Evolutionary conservation across 2,888 invertebrate species (phyloP).

Genomic region (Tachina grossa): DNA sequence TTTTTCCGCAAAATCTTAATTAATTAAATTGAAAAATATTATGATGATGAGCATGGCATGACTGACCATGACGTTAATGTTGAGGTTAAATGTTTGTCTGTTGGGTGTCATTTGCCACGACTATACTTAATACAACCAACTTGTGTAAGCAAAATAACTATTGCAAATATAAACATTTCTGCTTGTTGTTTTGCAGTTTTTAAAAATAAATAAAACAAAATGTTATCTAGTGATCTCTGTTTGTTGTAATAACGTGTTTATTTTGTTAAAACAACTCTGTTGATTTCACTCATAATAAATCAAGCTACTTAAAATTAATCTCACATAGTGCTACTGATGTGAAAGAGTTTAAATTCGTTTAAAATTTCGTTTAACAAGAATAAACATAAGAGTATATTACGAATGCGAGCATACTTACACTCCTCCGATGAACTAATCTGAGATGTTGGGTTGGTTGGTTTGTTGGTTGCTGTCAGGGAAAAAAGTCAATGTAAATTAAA

Average conservation of each 20-base stretch:
- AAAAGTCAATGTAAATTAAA: no score
- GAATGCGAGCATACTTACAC: no score
- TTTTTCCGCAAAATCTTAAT: not conserved
- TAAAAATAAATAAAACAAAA: not conserved
- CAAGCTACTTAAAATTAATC: not conserved
- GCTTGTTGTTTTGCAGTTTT: not conserved
- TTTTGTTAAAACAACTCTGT: not conserved
- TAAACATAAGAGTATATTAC: no score
- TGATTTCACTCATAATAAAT: not conserved
- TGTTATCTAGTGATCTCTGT: not conserved
- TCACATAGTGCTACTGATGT: no score
- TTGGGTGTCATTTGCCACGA: not conserved
- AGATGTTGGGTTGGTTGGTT: no score
- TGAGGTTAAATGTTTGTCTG: not conserved
- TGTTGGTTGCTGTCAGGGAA: no score
- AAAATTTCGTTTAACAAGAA: no score
- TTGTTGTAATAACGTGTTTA: conserved; percentile 16
- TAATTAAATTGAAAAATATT: not conserved
- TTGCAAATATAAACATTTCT: conserved; percentile 8
- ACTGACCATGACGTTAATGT: not conserved
- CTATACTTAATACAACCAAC: not conserved
- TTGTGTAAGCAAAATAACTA: not conserved
- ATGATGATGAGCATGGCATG: not conserved
- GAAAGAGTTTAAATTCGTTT: no score
- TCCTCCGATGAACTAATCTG: no score